Conservation (phyloP, 2,797 vertebrate genomes). For the Fistularia commersonii region DNA sequence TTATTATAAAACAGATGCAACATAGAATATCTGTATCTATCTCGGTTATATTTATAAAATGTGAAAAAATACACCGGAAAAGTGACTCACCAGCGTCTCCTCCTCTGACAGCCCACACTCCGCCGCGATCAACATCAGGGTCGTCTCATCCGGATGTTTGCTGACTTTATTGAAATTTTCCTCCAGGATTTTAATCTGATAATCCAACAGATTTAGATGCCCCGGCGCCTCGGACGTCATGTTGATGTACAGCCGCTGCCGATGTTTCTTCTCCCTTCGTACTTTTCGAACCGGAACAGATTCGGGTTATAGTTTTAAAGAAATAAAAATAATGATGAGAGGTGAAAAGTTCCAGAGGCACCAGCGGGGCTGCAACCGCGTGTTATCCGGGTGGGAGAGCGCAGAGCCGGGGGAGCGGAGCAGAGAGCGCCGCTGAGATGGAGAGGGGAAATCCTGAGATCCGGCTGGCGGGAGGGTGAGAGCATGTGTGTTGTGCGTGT, state of each 20-base stretch:
- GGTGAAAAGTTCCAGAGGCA: background rate
- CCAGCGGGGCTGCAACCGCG: background rate
- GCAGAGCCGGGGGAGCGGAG: too few species aligned
- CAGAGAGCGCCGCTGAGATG: slow-evolving; percentile 11
- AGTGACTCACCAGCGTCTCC: slow-evolving; percentile 79
- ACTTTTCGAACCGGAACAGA: too few species aligned
- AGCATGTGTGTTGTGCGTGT: slow-evolving; percentile 3
- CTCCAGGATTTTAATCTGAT: slow-evolving; percentile 87
- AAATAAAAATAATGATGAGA: too few species aligned
- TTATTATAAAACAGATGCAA: too few species aligned
- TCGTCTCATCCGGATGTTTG: slow-evolving; percentile 82
- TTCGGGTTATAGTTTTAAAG: too few species aligned
- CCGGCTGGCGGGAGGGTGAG: background rate
- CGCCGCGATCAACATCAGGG: slow-evolving; percentile 86
- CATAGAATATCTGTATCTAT: too few species aligned
- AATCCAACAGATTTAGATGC: slow-evolving; percentile 70
- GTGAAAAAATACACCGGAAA: too few species aligned
- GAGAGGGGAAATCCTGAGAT: too few species aligned
- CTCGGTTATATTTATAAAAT: too few species aligned
- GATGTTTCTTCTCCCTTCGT: background rate
- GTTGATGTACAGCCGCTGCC: too few species aligned
- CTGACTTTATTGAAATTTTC: slow-evolving; percentile 83
- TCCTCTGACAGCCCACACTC: slow-evolving; percentile 86
- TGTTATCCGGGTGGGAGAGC: too few species aligned
- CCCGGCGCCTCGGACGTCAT: slow-evolving; percentile 10